Evolutionary conservation across 2,113 vertebrate genomes (phyloP).

Genomic region (Lepus europaeus): DNA sequence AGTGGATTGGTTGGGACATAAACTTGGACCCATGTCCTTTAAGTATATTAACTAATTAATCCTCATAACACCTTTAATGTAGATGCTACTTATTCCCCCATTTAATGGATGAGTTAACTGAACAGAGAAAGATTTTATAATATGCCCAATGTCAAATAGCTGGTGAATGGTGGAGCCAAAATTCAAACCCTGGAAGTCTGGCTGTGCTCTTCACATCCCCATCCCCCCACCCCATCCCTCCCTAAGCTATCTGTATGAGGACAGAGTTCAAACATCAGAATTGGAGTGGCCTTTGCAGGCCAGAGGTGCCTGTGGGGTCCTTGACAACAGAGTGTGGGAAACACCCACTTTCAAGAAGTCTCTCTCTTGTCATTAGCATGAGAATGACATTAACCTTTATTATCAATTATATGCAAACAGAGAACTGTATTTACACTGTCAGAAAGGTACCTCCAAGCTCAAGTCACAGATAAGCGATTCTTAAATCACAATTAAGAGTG

Average conservation of each 20-base stretch:
- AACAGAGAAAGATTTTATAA: constrained; percentile 18
- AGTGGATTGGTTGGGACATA: too few species aligned
- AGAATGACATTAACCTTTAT: neutral
- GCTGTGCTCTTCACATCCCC: neutral
- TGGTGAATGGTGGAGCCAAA: neutral
- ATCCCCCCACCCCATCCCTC: neutral
- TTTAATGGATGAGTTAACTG: constrained; percentile 1
- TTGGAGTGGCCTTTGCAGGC: neutral
- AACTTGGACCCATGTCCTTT: neutral
- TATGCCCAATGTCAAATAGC: neutral
- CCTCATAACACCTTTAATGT: neutral
- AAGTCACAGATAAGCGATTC: neutral
- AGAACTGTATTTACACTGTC: neutral
- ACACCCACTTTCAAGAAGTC: neutral
- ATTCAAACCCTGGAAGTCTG: neutral
- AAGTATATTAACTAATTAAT: neutral
- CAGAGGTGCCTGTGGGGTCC: neutral
- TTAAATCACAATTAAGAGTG: neutral
- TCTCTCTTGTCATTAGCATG: neutral
- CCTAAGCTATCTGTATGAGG: neutral
- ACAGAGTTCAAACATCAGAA: neutral
- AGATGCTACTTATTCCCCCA: neutral
- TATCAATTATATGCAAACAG: neutral
- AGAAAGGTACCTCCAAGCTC: neutral
- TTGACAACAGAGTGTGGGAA: neutral